Conservation (phyloP, 2,888 invertebrate genomes). For the Temnothorax rugatulus region DNA sequence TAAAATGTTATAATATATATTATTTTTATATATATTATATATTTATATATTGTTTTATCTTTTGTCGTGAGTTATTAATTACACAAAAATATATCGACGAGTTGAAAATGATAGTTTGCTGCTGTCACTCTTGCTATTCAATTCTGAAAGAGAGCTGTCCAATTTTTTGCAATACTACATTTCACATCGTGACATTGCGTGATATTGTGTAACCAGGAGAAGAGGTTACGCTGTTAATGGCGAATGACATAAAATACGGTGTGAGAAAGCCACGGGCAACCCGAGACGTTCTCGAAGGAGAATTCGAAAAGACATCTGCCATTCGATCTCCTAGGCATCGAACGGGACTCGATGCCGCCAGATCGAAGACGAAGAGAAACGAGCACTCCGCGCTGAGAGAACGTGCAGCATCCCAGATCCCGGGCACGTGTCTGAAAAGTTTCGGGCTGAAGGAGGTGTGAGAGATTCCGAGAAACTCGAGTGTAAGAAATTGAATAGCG, state of each 20-base stretch:
- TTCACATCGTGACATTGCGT: background rate
- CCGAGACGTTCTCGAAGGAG: slow-evolving; percentile 29
- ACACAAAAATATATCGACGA: background rate
- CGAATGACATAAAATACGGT: slow-evolving; percentile 7
- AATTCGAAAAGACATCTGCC: slow-evolving; percentile 56
- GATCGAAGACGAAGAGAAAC: slow-evolving; percentile 51
- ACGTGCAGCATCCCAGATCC: slow-evolving; percentile 46
- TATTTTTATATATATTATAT: background rate
- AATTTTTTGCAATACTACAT: slow-evolving; percentile 1
- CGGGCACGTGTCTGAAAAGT: slow-evolving; percentile 61
- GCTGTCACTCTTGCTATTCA: background rate
- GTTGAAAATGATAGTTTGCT: background rate
- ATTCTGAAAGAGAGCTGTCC: background rate
- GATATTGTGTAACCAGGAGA: slow-evolving; percentile 4
- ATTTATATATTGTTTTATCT: background rate
- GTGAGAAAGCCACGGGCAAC: slow-evolving; percentile 30
- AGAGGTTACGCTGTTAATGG: slow-evolving; percentile 19
- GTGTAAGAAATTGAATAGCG: slow-evolving; percentile 63
- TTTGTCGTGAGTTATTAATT: background rate
- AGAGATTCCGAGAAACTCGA: slow-evolving; percentile 52
- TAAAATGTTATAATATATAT: background rate
- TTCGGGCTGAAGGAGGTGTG: slow-evolving; percentile 20
- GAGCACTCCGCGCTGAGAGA: slow-evolving; percentile 41
- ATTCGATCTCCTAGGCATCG: slow-evolving; percentile 43
- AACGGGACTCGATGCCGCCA: slow-evolving; percentile 20